Evolutionary conservation across 1,140 invertebrate genomes (phyloP).

Genomic region (Zelostemma sp.): DNA sequence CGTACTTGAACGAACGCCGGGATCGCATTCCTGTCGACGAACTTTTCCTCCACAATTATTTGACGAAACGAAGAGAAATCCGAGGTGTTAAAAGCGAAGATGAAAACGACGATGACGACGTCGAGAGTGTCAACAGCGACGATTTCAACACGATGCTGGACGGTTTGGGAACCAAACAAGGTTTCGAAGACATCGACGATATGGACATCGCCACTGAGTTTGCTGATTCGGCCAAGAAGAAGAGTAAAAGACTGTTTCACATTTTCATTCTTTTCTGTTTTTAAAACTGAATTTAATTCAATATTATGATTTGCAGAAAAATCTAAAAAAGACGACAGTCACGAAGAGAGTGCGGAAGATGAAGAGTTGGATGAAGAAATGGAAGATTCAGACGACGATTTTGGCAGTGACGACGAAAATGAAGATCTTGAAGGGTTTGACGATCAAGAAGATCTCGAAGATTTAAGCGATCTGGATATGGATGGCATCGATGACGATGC

Average conservation of each 20-base stretch:
- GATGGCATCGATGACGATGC: slow-evolving; percentile 50
- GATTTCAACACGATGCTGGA: slow-evolving; percentile 90
- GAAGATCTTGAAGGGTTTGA: slow-evolving; percentile 56
- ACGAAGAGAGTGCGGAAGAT: no score
- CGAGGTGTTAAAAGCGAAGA: slow-evolving; percentile 56
- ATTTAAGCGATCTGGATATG: slow-evolving; percentile 52
- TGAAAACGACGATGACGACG: slow-evolving; percentile 77
- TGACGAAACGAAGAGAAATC: slow-evolving; percentile 55
- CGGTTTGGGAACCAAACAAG: slow-evolving; percentile 72
- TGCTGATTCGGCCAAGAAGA: slow-evolving; percentile 60
- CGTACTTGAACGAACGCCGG: slow-evolving; percentile 79
- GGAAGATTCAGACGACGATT: no score
- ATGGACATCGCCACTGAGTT: slow-evolving; percentile 70
- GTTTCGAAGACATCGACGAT: slow-evolving; percentile 75
- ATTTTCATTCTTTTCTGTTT: not conserved
- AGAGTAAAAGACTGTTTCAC: slow-evolving; percentile 49
- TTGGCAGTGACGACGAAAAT: no score
- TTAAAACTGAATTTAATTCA: no score
- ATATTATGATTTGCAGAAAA: slow-evolving; percentile 50
- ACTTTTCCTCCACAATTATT: slow-evolving; percentile 81
- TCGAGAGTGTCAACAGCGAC: slow-evolving; percentile 87
- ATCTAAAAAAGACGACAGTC: slow-evolving; percentile 17
- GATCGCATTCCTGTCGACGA: slow-evolving; percentile 85
- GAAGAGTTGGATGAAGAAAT: slow-evolving; percentile 49
- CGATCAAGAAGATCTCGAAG: slow-evolving; percentile 53